Conservation (phyloP, 1,140 invertebrate genomes). For the Lasioglossum baleicum region DNA sequence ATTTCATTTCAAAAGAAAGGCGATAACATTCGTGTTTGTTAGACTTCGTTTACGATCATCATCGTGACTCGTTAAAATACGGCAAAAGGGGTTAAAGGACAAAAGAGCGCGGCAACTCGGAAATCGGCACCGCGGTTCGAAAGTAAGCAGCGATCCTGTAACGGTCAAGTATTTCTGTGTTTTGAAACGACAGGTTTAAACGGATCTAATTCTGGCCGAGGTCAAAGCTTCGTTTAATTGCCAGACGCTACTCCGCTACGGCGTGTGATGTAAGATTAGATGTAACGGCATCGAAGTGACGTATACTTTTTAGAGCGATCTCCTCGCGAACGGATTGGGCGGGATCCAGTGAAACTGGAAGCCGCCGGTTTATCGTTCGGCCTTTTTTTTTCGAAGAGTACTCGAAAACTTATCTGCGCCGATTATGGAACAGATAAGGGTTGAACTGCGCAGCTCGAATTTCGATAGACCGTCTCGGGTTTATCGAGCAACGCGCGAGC, state of each 20-base stretch:
- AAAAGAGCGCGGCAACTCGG: not conserved
- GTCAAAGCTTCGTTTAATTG: slow-evolving; percentile 54
- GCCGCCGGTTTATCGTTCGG: not conserved
- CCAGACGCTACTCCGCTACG: slow-evolving; percentile 31
- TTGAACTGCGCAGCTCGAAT: not conserved
- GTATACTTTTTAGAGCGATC: slow-evolving; percentile 8
- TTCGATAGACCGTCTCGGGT: not conserved
- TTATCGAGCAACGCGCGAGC: not conserved
- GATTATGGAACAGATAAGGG: not conserved
- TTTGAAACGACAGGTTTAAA: slow-evolving; percentile 38
- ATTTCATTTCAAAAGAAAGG: too few relatives aligned
- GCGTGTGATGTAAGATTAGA: slow-evolving; percentile 34
- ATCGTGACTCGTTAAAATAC: too few relatives aligned
- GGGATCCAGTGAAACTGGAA: not conserved
- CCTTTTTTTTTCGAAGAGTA: not conserved
- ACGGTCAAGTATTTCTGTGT: slow-evolving; percentile 16
- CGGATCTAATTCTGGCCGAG: slow-evolving; percentile 53
- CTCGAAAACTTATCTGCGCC: not conserved
- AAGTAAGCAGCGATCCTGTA: not conserved
- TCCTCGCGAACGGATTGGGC: not conserved
- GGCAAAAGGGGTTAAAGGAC: too few relatives aligned
- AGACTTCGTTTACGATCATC: too few relatives aligned
- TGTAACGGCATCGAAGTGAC: slow-evolving; percentile 25
- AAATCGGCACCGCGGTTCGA: not conserved
- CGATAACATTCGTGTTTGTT: too few relatives aligned